Evolutionary conservation across 2,888 invertebrate genomes (phyloP), one percentile per base, ranked within the genome.

Genomic region (Rhagium mordax): DNA sequence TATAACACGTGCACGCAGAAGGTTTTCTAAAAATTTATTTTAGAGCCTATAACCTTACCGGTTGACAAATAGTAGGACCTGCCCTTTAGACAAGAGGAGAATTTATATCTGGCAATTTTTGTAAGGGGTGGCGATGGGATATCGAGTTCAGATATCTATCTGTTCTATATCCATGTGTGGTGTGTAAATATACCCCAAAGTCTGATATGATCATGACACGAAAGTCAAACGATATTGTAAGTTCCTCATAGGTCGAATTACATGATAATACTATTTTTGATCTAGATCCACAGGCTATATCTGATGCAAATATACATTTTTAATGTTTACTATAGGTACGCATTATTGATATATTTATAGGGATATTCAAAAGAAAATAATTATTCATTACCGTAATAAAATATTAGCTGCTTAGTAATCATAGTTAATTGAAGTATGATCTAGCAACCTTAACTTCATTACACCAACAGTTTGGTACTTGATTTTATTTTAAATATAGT

Each of bases 81-180:
- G 61, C 70, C 70, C 61, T 61, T 68, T 61, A 41, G 70, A 70
- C 70, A 70, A 61, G 47, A 29, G 48, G 61, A 41, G 70, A 70
- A 70, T 70, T 62, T 70, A 70, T 70, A 70, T 70, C 47, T 53
- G 51, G 70, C 70, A 70, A 70, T 70, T 70, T 61, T 61, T 61
- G 66, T 47, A 67, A 47, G 47, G 65, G 66, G 55, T 24, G 66
- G 47, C 41, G 66, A 67, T 67, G 47, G 55, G 66, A 67, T 67
- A 57, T 67, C 55, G 66, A 67, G 41, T 57, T 67, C 57, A 55
- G 66, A 57, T 67, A 55, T 67, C 57, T 67, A 41, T 67, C 29
- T 20, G 6, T 41, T 61, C 21, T n/a, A 29, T 7, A 65, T 65
- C 65, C 57, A 47, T 47, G 57, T 57, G 55, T 41, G 66, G 66